Evolutionary conservation across 2,113 vertebrate species (phyloP).

Genomic region (Gambusia holbrooki): DNA sequence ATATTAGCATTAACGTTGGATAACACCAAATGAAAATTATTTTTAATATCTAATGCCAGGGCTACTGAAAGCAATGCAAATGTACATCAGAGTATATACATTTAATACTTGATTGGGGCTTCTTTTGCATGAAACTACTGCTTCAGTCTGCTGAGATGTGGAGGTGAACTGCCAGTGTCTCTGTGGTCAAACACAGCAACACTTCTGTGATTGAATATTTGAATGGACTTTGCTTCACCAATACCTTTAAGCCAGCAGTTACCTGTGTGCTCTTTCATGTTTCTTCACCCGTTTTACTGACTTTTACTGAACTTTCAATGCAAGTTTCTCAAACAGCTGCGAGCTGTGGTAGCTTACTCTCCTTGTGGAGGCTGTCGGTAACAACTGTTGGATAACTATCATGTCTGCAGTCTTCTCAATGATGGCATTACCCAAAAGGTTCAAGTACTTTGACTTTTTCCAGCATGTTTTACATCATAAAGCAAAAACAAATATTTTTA

Average conservation of each 20-base stretch:
- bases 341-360: background rate
- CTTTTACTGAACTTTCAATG: background rate
- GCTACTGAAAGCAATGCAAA: background rate
- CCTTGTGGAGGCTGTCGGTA: no score
- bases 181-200: background rate
- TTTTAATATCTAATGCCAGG: background rate
- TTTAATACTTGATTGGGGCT: background rate
- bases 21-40: background rate
- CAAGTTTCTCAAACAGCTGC: background rate
- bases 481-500: background rate
- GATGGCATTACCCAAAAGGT: background rate
- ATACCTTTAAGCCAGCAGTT: background rate
- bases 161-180: background rate
- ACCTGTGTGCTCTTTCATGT: background rate
- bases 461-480: background rate
- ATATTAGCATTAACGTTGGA: background rate
- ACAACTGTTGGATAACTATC: no score
- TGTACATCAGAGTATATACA: background rate
- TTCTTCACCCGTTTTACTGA: background rate
- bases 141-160: background rate
- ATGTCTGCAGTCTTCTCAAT: background rate
- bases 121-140: no score
- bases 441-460: background rate
- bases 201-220: background rate
- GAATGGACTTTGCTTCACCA: background rate